Conservation (phyloP, 2,113 vertebrate genomes). For the Microcebus tavaratra region DNA sequence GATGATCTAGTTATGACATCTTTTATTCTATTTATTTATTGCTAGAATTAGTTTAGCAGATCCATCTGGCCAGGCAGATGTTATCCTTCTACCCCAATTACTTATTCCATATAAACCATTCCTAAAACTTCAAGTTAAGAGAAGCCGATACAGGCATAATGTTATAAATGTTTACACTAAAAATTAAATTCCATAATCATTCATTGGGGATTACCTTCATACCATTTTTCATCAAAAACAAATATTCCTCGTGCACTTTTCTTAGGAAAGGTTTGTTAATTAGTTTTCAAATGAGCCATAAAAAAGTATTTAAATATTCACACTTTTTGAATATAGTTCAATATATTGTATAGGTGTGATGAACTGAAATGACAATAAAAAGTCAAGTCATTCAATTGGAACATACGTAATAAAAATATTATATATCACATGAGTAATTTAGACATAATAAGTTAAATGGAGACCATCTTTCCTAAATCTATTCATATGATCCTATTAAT, state of each 20-base stretch:
- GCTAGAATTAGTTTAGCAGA: background rate
- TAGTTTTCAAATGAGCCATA: slow-evolving; percentile 7
- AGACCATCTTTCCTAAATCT: background rate
- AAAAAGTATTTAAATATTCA: background rate
- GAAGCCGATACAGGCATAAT: background rate
- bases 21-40: slow-evolving; percentile 9
- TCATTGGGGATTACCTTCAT: background rate
- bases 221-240: background rate
- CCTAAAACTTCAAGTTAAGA: background rate
- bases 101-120: background rate
- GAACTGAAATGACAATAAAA: background rate
- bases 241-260: background rate
- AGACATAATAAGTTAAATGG: background rate
- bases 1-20: background rate
- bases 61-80: background rate
- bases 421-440: background rate
- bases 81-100: background rate
- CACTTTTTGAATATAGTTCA: background rate
- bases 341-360: background rate
- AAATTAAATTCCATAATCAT: slow-evolving; percentile 35
- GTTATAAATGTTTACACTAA: background rate
- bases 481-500: background rate
- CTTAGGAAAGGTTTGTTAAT: background rate
- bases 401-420: background rate
- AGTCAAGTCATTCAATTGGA: background rate